A percentile compares a stretch with the other conserved stretches of the same genome.
Evolutionary conservation across 1,140 invertebrate species (phyloP).

Genomic region (Belonocnema kinseyi): DNA sequence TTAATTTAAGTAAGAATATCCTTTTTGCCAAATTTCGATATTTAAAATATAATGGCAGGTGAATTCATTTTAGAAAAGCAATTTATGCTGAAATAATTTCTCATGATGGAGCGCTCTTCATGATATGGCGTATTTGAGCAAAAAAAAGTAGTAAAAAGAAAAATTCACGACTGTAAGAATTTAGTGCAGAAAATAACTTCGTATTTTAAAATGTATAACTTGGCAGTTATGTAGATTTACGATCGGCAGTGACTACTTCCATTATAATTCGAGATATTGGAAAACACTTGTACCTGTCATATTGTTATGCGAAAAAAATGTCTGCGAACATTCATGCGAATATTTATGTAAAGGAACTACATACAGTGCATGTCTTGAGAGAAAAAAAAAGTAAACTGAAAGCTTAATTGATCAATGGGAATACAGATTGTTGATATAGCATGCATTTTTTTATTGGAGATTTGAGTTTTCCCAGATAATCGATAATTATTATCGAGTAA

Average conservation of each 20-base stretch:
- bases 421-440: too few species aligned
- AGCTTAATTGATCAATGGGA: too few species aligned
- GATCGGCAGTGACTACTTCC: not conserved
- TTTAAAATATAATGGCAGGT: too few species aligned
- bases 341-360: not conserved
- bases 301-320: not conserved
- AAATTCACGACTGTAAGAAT: not conserved
- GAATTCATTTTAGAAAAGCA: too few species aligned
- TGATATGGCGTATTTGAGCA: not conserved
- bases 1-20: too few species aligned
- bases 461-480: not conserved
- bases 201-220: not conserved
- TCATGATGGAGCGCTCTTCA: too few species aligned
- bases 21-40: too few species aligned
- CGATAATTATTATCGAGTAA: not conserved
- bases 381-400: too few species aligned
- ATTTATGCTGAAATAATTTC: too few species aligned
- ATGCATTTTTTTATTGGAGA: too few species aligned
- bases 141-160: not conserved
- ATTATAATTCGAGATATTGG: not conserved
- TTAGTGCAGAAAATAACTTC: not conserved
- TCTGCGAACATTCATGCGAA: not conserved
- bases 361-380: too few species aligned
- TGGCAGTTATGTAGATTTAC: not conserved
- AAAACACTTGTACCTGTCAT: conserved; percentile 24